Conservation (phyloP, 2,888 invertebrate genomes). For the Myathropa florea region DNA sequence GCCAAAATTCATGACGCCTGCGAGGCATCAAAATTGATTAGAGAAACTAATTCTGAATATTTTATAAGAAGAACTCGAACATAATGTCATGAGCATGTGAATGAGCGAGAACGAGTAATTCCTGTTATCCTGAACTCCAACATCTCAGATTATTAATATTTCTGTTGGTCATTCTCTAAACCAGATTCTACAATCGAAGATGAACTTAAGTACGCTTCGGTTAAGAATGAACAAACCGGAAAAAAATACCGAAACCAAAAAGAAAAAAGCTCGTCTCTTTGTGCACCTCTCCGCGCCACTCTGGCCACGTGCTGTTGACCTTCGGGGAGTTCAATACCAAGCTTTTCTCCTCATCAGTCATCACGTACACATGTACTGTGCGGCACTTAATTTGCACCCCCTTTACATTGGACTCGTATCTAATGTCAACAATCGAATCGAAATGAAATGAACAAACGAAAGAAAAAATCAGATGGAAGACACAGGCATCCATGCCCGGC, state of each 20-base stretch:
- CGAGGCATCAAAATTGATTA: background rate
- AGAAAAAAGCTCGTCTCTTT: background rate
- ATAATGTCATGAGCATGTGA: background rate
- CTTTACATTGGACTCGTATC: conserved; percentile 51
- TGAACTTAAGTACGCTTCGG: background rate
- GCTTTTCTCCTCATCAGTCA: conserved; percentile 1
- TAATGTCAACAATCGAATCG: conserved; percentile 46
- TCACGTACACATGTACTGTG: conserved; percentile 36
- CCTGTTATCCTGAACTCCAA: conserved; percentile 11
- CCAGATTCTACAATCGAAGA: background rate
- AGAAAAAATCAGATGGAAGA: background rate
- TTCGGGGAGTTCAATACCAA: conserved; percentile 52
- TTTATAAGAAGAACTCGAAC: background rate
- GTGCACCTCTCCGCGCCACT: background rate
- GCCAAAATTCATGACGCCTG: background rate
- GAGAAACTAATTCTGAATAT: background rate
- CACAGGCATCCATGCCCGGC: conserved; percentile 45
- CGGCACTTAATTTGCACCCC: conserved; percentile 30
- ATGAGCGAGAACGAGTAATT: conserved; percentile 15
- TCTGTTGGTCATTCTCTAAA: background rate
- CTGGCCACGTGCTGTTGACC: conserved; percentile 8
- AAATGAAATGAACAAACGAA: background rate
- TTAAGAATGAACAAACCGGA: background rate
- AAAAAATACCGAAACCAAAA: background rate
- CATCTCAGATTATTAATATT: background rate